Evolutionary conservation across 2,113 vertebrate species (phyloP).

Genomic region (Chiloscyllium plagiosum): DNA sequence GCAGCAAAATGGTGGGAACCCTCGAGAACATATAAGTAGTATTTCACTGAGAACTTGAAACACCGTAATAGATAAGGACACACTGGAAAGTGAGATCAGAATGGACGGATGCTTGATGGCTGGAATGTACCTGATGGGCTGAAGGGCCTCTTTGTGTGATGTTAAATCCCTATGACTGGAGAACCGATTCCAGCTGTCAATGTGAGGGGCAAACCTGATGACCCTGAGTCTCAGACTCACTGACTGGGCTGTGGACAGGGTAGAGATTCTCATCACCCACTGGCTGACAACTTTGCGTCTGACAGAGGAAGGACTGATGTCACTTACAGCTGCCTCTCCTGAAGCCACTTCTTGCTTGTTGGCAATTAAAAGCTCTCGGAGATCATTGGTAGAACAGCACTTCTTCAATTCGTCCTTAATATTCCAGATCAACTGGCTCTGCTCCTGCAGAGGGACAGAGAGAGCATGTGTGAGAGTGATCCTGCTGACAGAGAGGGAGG

Average conservation of each 20-base stretch:
- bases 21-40: too few relatives aligned
- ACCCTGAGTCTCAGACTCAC: neutral
- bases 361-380: constrained; percentile 92
- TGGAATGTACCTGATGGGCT: too few relatives aligned
- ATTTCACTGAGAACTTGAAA: too few relatives aligned
- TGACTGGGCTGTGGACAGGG: neutral
- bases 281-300: neutral
- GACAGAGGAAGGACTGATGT: too few relatives aligned
- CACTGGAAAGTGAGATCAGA: too few relatives aligned
- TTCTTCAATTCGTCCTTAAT: constrained; percentile 92
- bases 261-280: neutral
- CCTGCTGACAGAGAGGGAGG: neutral
- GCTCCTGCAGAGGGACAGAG: constrained; percentile 59
- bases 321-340: constrained; percentile 85
- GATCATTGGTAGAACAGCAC: constrained; percentile 76
- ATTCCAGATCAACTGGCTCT: constrained; percentile 86
- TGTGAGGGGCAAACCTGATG: neutral
- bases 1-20: too few relatives aligned
- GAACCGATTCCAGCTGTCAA: too few relatives aligned
- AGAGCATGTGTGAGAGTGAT: too few relatives aligned
- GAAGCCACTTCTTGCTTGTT: constrained; percentile 87
- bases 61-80: too few relatives aligned
- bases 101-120: too few relatives aligned
- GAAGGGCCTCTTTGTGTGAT: too few relatives aligned
- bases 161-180: too few relatives aligned